A percentile compares a stretch with the other conserved stretches of the same genome.
phyloP scores from a whole-genome alignment of 2,888 invertebrate species.

The Brachyptera risi region DNA sequence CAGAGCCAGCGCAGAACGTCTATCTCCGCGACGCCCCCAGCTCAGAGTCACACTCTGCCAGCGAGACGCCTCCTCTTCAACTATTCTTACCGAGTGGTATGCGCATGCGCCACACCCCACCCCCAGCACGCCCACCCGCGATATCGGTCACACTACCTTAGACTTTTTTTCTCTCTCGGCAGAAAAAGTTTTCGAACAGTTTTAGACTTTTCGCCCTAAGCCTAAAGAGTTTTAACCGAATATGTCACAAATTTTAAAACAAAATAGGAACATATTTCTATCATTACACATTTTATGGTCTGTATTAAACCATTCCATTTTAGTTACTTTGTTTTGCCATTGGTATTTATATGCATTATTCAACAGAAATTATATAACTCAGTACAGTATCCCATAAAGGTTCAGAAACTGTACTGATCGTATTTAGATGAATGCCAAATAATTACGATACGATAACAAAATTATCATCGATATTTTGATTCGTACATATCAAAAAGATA shows the following conservation, averaged over 20 bases:
- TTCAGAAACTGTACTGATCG: too few species aligned
- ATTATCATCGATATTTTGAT: too few species aligned
- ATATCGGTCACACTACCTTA: slow-evolving; percentile 25
- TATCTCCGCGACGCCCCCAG: slow-evolving; percentile 24
- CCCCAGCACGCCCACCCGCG: slow-evolving; percentile 15
- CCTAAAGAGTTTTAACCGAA: slow-evolving; percentile 10
- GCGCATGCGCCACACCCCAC: slow-evolving; percentile 22
- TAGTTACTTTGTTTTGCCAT: too few species aligned
- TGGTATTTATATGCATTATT: too few species aligned
- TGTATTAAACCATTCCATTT: too few species aligned
- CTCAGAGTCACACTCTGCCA: not conserved
- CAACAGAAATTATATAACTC: too few species aligned
- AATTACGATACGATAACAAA: too few species aligned
- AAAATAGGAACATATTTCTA: too few species aligned
- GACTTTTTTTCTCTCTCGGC: slow-evolving; percentile 23
- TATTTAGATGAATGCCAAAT: too few species aligned
- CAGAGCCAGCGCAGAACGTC: slow-evolving; percentile 23
- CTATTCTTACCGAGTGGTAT: not conserved
- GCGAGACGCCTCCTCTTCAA: slow-evolving; percentile 2
- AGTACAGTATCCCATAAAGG: too few species aligned
- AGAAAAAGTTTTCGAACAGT: slow-evolving; percentile 16
- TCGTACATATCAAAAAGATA: too few species aligned
- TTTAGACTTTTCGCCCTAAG: slow-evolving; percentile 12
- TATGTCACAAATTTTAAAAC: slow-evolving; percentile 8
- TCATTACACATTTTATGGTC: too few species aligned